Base-by-base conservation (phyloP, 2,888 invertebrate genomes). In the Drosophila algonquin region DNA sequence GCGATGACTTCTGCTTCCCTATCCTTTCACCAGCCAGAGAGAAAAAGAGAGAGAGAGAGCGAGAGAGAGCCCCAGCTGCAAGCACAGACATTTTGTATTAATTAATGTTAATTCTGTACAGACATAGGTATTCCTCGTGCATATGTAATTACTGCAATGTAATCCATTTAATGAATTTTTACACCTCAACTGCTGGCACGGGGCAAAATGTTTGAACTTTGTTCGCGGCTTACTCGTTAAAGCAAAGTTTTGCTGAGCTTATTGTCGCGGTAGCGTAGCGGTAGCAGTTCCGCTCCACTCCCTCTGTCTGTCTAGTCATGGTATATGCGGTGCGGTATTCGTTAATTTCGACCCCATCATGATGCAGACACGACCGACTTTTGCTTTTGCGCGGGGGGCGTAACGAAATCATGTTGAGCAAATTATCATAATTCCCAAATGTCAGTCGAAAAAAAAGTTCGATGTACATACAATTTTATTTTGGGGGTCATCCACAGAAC, bases 271-370 rank as follows among this genome's bases (percentile, higher is more conserved):
- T 35, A 35, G 32, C 10, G 55, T 32, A 50, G 67, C 48, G 48
- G n/a, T 4, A 27, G 56, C 14, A 14, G 68, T 44, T 44, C 55
- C 48, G 21, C 21, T 21, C 21, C 55, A 45, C 56, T 50, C 24
- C 24, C 55, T 50, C 56, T 50, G 68, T 68, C 56, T 56, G 70
- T 52, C 68, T 68, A 68, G 59, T 68, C 59, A 58, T 63, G 65
- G 50, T 55, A 63, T 67, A 55, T 55, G 50, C 63, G 52, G n/a
- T 27, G 32, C 53, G 73, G 53, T 57, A 63, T 71, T 63, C 63
- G 53, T 63, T 71, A 21, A 71, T 58, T 71, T 71, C 30, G 57
- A 64, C 53, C 21, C n/a, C 45, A 48, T 71, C 71, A 73, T 63
- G 57, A 45, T 50, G 53, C 53, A 52, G 27, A 40, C 24, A 12